Conservation (phyloP, 2,797 vertebrate genomes). For the Gorsachius magnificus region DNA sequence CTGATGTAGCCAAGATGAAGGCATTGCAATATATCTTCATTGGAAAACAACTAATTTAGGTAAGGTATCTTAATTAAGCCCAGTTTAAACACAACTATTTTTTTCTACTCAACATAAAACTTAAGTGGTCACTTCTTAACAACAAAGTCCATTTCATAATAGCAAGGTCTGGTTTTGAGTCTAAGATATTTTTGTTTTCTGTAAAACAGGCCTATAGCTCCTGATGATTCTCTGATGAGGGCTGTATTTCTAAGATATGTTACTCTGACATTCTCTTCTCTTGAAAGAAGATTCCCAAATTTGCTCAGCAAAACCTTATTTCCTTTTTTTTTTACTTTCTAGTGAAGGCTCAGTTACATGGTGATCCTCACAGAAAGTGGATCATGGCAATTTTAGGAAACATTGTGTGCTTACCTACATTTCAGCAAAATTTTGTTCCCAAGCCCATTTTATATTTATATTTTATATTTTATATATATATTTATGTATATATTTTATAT, state of each 20-base stretch:
- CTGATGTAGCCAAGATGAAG: not conserved
- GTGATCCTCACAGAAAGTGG: not conserved
- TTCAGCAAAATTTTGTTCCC: not conserved
- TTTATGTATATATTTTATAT: not conserved
- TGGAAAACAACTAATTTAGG: not conserved
- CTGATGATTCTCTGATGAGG: not conserved
- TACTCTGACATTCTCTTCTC: not conserved
- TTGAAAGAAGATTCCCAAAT: not conserved
- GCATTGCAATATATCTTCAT: not conserved
- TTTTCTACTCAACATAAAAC: not conserved
- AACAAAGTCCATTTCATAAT: not conserved
- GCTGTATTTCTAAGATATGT: accelerated
- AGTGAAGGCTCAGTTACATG: not conserved
- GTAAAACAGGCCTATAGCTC: not conserved
- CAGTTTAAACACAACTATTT: not conserved
- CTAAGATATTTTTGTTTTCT: not conserved
- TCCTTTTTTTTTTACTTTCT: not conserved
- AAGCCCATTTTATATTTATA: too few species aligned
- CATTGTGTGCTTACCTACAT: not conserved
- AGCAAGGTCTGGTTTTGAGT: not conserved
- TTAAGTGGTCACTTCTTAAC: not conserved
- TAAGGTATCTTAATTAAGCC: not conserved
- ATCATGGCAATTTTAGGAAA: not conserved
- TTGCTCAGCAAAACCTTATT: not conserved
- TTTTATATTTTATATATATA: not conserved